Evolutionary conservation across 2,888 invertebrate species (phyloP).

Genomic region (Brenthis ino): DNA sequence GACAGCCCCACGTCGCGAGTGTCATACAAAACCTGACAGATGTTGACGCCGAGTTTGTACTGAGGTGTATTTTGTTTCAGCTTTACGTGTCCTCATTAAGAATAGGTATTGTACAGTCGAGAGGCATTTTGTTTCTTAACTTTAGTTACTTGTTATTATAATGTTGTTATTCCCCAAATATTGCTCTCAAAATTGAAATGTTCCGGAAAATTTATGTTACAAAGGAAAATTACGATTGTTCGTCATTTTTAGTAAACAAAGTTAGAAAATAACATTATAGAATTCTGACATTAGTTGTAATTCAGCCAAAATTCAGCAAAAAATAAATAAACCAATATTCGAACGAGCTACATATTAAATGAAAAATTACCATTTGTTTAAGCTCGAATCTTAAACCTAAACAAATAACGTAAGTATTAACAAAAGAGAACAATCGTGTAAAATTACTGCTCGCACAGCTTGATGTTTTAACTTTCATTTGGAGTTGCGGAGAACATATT

Average conservation of each 20-base stretch:
- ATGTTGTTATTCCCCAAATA: not conserved
- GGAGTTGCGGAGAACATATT: constrained; percentile 36
- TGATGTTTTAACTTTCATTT: constrained; percentile 20
- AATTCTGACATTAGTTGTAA: no score
- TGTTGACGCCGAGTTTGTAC: constrained; percentile 43
- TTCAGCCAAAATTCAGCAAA: no score
- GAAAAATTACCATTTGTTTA: not conserved
- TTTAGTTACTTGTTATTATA: constrained; percentile 9
- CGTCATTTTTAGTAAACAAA: no score
- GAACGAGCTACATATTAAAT: not conserved
- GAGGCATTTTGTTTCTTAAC: constrained; percentile 26
- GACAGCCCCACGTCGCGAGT: constrained; percentile 43
- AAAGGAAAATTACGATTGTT: no score
- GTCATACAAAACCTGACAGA: constrained; percentile 44
- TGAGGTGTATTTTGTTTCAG: constrained; percentile 43
- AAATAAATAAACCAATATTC: not conserved
- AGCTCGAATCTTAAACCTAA: constrained; percentile 13
- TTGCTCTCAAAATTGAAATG: not conserved
- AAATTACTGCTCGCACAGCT: constrained; percentile 20
- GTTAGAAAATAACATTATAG: no score
- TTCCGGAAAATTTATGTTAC: no score
- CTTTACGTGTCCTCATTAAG: constrained; percentile 37
- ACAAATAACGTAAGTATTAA: constrained; percentile 13
- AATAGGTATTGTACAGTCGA: constrained; percentile 29
- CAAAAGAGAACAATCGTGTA: constrained; percentile 15